Evolutionary conservation across 37 sponge, comb jelly and placozoan genomes (phyloP), one percentile per base, ranked within the genome.

Genomic region (Hormiphora californensis): DNA sequence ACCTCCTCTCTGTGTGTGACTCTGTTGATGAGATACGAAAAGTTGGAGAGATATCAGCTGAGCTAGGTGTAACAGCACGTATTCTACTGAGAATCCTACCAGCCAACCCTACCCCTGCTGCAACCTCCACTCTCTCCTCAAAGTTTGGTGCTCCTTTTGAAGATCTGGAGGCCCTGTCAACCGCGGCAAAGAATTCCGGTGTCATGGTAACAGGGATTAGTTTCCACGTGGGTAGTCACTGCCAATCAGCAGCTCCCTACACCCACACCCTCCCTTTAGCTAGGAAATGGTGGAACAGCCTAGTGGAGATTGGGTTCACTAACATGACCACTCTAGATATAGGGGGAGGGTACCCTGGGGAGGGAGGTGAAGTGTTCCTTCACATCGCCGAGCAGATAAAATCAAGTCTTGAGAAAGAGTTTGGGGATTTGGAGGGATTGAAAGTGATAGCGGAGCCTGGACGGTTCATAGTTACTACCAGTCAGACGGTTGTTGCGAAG

Each of bases 141-240:
- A 73, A 73, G 81, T 73, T 73, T 73, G 81, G 81, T 21, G 81
- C 81, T 39, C 81, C 81, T 9, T 46, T 73, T 0, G 3, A 2
- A 0, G 4, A 4, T 0, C 81, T 73, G 27, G 12, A 27, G 8
- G 81, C 40, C 36, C 46, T 73, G 17, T n/a, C 15, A 19, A 33
- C 17, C 40, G 44, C 81, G 25, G 81, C 81, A 40, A 43, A 22
- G 15, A 41, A 40, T 2, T 22, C 7, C 32, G 12, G 43, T 22
- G 81, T 73, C 4, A n/a, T 46, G 7, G 35, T 73, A 17, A 46
- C 43, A 0, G 81, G 81, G 81, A 40, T 73, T 43, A 73, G 81
- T 73, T 73, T 73, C 81, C 81, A 73, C 23, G 27, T 73, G 40
- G 81, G 81, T 27, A 73, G 81, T 17, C 81, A 73, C 81, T 73